Percentiles rank a stretch among this genome's conserved stretches.
These are phyloP conservation scores for Drosophila limbata DNA, from an alignment of 2,888 invertebrate genomes.

Conservation along the genomic window DNA sequence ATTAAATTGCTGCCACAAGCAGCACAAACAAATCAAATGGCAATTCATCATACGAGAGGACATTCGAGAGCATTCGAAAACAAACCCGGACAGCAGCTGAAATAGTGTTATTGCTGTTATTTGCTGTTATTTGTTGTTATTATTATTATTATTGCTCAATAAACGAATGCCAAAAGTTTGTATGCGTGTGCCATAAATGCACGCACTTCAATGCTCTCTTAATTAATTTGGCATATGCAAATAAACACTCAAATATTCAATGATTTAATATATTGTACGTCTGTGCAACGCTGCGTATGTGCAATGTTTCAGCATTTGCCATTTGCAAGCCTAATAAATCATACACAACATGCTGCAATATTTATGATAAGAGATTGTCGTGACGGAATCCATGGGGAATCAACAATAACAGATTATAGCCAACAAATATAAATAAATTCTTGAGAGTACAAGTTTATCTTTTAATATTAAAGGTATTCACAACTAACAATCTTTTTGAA, in stretches of 20 bases:
- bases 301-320: conserved; percentile 15
- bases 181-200: conserved; percentile 29
- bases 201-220: conserved; percentile 29
- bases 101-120: neutral
- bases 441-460: neutral
- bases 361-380: conserved; percentile 5
- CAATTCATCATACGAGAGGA: conserved; percentile 76
- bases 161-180: conserved; percentile 29
- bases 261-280: conserved; percentile 22
- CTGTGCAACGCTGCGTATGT: conserved; percentile 33
- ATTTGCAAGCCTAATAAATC: conserved; percentile 24
- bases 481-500: neutral
- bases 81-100: conserved; percentile 7
- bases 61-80: conserved; percentile 9
- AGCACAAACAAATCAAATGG: conserved; percentile 82
- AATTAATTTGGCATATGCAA: conserved; percentile 43
- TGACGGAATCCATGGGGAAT: neutral
- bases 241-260: conserved; percentile 25
- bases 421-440: neutral
- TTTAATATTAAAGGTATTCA: conserved; percentile 8
- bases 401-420: neutral
- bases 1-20: conserved; percentile 83
- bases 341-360: conserved; percentile 9
- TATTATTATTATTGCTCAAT: conserved; percentile 28
- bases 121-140: conserved; percentile 14